Evolutionary conservation across 2,797 vertebrate genomes (phyloP).

Genomic region (Oreochromis mossambicus): DNA sequence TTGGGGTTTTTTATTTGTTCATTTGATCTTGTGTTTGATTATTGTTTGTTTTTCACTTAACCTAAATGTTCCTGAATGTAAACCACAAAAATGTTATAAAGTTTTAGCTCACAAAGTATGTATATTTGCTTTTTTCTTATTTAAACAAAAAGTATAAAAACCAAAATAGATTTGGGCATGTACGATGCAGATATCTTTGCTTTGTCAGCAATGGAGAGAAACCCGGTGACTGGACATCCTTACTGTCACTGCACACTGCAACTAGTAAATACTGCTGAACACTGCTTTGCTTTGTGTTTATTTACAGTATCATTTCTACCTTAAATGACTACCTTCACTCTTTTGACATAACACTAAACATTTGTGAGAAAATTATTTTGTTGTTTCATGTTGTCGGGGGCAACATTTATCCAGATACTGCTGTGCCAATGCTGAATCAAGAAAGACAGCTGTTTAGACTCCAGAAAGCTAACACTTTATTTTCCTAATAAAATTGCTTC

Average conservation of each 20-base stretch:
- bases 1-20: slow-evolving; percentile 72
- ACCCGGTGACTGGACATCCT: not conserved
- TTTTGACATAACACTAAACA: slow-evolving; percentile 10
- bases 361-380: slow-evolving; percentile 19
- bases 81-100: slow-evolving; percentile 83
- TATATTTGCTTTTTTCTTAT: slow-evolving; percentile 49
- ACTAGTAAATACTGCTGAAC: not conserved
- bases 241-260: not conserved
- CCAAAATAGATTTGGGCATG: slow-evolving; percentile 15
- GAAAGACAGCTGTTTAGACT: slow-evolving; percentile 37
- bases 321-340: not conserved
- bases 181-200: not conserved
- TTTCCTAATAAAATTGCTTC: slow-evolving; percentile 88
- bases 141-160: slow-evolving; percentile 24
- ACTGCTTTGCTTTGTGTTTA: slow-evolving; percentile 75
- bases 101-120: slow-evolving; percentile 58
- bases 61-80: slow-evolving; percentile 98
- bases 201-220: not conserved
- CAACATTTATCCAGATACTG: slow-evolving; percentile 49
- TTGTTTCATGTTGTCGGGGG: not conserved
- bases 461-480: slow-evolving; percentile 76
- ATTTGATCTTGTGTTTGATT: slow-evolving; percentile 71
- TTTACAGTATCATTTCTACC: not conserved
- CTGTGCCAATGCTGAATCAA: slow-evolving; percentile 54
- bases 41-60: slow-evolving; percentile 81